phyloP scores from a whole-genome alignment of 2,797 vertebrate species.

The Hemibagrus guttatus region DNA sequence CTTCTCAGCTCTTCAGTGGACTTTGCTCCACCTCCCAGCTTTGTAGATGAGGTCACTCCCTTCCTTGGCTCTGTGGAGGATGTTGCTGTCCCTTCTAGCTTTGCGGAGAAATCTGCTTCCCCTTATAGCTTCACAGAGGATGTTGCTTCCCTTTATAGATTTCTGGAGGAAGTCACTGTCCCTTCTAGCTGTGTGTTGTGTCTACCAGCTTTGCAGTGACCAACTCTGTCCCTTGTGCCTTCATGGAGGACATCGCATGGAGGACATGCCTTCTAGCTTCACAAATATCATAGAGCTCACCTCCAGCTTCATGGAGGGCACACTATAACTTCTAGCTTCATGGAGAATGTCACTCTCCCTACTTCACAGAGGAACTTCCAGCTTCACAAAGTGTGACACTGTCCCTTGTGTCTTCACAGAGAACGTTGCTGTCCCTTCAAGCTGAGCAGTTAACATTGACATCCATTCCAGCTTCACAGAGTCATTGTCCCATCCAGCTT shows the following conservation, averaged over 20 bases:
- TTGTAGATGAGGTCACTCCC: neutral
- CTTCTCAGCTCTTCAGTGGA: neutral
- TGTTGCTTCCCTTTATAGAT: neutral
- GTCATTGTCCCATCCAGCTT: neutral
- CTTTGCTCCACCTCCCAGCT: neutral
- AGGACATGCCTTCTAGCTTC: neutral
- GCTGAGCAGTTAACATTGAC: too few relatives aligned
- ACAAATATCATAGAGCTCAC: too few relatives aligned
- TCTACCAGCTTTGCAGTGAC: too few relatives aligned
- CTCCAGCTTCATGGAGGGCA: too few relatives aligned
- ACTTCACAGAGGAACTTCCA: too few relatives aligned
- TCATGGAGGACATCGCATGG: neutral
- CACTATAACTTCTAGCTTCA: too few relatives aligned
- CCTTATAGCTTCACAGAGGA: neutral
- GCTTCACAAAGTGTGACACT: too few relatives aligned
- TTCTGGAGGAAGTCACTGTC: neutral
- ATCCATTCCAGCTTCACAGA: neutral
- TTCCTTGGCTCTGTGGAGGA: neutral
- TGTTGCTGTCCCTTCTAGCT: neutral
- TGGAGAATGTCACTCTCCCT: too few relatives aligned
- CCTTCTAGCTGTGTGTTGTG: neutral
- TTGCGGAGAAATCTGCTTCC: neutral
- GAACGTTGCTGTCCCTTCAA: neutral
- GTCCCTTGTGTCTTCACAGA: neutral
- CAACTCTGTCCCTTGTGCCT: neutral